Evolutionary conservation across 2,113 vertebrate genomes (phyloP), one percentile per base, ranked within the genome.

Genomic region (Macquaria australasica): DNA sequence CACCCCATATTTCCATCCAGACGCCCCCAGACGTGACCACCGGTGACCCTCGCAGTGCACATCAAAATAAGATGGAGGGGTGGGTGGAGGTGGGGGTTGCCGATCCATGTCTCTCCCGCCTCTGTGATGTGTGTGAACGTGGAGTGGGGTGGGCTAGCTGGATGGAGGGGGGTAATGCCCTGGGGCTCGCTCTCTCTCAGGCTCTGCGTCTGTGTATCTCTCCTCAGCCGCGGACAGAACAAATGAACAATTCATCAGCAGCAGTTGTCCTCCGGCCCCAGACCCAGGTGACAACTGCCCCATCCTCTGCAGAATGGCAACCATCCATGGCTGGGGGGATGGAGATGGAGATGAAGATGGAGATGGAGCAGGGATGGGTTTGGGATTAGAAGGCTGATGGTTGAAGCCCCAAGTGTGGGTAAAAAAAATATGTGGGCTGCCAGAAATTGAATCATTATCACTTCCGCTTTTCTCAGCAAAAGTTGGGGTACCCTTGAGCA

Each of bases 171-270:
- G 89, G 92, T 96, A 94, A 93, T 94, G 93, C 95, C 93, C 94
- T 67, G 79, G 85, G 93, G 95, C 90, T 64, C 28, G 67, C 51
- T 62, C 43, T 50, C 50, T 50, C 34, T 51, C 45, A n/a, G 55
- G 3, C 63, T 53, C 56, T 23, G 58, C 25, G 53, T 64, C 11
- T 37, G 23, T 82, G 70, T 77, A 43, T 74, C 81, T 87, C 51
- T 88, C 79, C 87, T 89, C 87, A 91, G 87, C 71, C 91, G 83
- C 91, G 85, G 73, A 84, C 92, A 91, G 92, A 95, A 95, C 94
- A 96, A 95, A 93, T 80, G 90, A 96, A 96, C 92, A 94, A 94
- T 94, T 96, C 92, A 96, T 95, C 94, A 95, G 95, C 89, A 91
- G 92, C 94, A 95, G 94, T 95, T 96, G 94, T 96, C 95, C 53